Conservation (phyloP, 2,113 vertebrate genomes). For the Noctilio leporinus region DNA sequence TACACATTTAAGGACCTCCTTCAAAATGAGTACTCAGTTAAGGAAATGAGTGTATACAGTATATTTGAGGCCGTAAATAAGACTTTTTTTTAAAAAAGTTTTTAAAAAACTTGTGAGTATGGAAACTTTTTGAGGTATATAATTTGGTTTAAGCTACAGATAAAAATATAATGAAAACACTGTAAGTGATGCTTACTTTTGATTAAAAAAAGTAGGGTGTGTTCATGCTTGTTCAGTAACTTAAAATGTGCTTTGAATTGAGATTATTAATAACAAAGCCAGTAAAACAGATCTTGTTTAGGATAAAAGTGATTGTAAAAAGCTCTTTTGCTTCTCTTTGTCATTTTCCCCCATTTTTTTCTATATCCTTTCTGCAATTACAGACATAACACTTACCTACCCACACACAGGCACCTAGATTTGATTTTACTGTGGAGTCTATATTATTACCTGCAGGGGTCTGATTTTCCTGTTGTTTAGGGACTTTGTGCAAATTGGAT, state of each 20-base stretch:
- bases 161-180: conserved; percentile 52
- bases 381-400: background rate
- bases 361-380: background rate
- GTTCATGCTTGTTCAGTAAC: background rate
- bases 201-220: conserved; percentile 33
- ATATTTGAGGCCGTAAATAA: conserved; percentile 76
- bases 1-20: conserved; percentile 44
- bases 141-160: conserved; percentile 58
- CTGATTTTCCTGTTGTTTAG: conserved; percentile 52
- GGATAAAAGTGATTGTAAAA: background rate
- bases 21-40: conserved; percentile 58
- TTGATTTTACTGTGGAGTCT: background rate
- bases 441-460: background rate
- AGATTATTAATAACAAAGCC: conserved; percentile 36
- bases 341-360: background rate
- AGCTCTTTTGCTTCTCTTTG: background rate
- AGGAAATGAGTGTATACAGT: conserved; percentile 72
- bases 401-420: background rate
- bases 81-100: conserved; percentile 82
- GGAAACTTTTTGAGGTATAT: conserved; percentile 72
- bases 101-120: conserved; percentile 71
- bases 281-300: conserved; percentile 4
- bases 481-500: conserved; percentile 45
- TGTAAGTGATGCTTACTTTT: conserved; percentile 54
- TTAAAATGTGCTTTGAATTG: conserved; percentile 46